A percentile compares a stretch with the other conserved stretches of the same genome.
Conservation (phyloP, 1,140 invertebrate genomes). For the Wasmannia auropunctata region DNA sequence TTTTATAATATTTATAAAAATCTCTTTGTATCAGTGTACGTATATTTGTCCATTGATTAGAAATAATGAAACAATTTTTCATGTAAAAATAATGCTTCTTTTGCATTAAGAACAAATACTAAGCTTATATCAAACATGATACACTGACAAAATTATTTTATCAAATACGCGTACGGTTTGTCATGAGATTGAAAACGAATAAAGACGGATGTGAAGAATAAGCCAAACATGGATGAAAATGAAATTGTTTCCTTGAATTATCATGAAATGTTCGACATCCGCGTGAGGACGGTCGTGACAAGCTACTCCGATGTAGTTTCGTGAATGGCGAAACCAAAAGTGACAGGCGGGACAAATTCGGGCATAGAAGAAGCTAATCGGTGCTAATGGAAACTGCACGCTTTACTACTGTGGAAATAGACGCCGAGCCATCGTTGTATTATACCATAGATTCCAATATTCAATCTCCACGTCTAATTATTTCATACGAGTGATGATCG, state of each 20-base stretch:
- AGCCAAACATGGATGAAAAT: not conserved
- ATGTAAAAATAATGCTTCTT: not conserved
- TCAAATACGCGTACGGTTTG: not conserved
- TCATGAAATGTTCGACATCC: constrained; percentile 8
- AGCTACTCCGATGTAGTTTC: not conserved
- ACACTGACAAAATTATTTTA: not conserved
- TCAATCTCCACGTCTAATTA: constrained; percentile 54
- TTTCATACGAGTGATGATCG: constrained; percentile 43
- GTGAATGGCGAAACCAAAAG: constrained; percentile 36
- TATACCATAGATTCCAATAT: constrained; percentile 20
- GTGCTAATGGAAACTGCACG: constrained; percentile 55
- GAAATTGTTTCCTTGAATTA: constrained; percentile 10
- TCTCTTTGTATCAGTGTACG: not conserved
- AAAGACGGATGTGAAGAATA: not conserved
- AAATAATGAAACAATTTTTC: not conserved
- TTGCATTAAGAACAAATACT: not conserved
- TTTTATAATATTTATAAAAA: constrained; percentile 5
- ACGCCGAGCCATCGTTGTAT: constrained; percentile 36
- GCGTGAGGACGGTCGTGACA: constrained; percentile 2
- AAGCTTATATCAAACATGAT: too few relatives aligned
- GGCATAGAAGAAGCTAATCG: constrained; percentile 57
- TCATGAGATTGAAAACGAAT: not conserved
- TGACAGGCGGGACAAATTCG: constrained; percentile 61
- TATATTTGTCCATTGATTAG: not conserved
- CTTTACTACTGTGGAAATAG: constrained; percentile 25